Conservation (phyloP, 2,888 invertebrate genomes). For the Sepioteuthis lessoniana region DNA sequence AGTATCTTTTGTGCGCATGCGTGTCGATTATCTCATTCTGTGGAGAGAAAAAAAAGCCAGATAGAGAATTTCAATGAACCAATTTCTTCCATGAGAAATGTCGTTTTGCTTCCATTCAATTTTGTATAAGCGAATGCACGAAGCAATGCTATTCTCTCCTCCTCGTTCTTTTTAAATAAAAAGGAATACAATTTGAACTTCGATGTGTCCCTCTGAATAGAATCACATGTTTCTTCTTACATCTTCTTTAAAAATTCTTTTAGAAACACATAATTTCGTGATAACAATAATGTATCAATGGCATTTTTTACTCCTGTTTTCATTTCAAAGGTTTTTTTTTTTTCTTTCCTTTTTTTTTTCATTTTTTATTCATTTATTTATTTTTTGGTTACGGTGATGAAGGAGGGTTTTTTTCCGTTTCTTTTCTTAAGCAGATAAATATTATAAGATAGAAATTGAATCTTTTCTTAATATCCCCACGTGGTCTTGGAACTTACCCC, state of each 20-base stretch:
- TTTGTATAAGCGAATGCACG: not conserved
- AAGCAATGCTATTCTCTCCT: not conserved
- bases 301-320: not conserved
- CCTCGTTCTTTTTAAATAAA: not conserved
- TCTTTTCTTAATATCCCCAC: too few relatives aligned
- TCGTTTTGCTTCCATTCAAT: not conserved
- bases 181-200: slow-evolving; percentile 12
- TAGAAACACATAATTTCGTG: not conserved
- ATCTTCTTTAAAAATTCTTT: not conserved
- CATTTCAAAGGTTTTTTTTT: too few relatives aligned
- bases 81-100: not conserved
- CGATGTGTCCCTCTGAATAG: not conserved
- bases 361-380: too few relatives aligned
- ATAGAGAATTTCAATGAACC: slow-evolving; percentile 33
- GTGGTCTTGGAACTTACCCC: too few relatives aligned
- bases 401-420: too few relatives aligned
- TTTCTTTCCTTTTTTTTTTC: too few relatives aligned
- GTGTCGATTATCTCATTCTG: slow-evolving; percentile 33
- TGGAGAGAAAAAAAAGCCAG: not conserved
- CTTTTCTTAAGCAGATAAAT: too few relatives aligned
- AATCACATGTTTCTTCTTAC: not conserved
- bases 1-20: not conserved
- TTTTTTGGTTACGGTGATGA: too few relatives aligned
- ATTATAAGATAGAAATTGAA: too few relatives aligned
- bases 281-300: not conserved